Base-by-base conservation (phyloP, 2,888 invertebrate genomes). In the Carcina quercana region DNA sequence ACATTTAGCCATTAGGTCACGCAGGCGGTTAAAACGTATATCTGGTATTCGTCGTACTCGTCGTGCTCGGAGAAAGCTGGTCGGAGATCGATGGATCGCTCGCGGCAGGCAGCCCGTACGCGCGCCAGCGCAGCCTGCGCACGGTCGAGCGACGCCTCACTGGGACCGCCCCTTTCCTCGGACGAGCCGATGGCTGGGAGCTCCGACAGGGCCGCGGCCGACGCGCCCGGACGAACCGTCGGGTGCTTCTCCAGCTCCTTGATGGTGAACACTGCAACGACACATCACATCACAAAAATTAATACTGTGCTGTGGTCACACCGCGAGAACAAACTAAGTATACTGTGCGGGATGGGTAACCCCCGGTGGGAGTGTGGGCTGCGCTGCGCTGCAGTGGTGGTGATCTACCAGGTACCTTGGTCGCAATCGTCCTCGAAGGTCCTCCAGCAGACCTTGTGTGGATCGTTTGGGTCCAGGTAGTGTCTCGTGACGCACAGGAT, bases 351-450 rank as follows among this genome's bases (percentile, higher is more conserved):
- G 22, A 7, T 22, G 11, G 10, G 22, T 22, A n/a, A 5, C 5
- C 21, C 5, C n/a, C 2, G 13, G 11, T 19, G 8, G n/a, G 12
- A 25, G 24, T 12, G 8, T 7, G 3, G n/a, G 5, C 13, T 25
- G 7, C 13, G 3, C 22, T 10, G 22, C n/a, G n/a, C 7, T 10
- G 3, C 8, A 3, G 19, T 24, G 13, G 6, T 12, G 2, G 22
- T 10, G 1, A 24, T 25, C 25, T 8, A 2, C 7, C 7, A 25
- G 2, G n/a, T 50, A 90, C 91, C 92, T 56, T 89, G 88, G 55
- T 94, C 91, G 43, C 93, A 88, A 61, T 93, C 93, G 50, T 91
- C 90, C 53, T 90, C 90, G 60, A 94, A 94, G 13, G 89, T 88
- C 35, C 87, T 86, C 93, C 93, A 94, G 61, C 90, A 89, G 25